Conservation (phyloP, 2,888 invertebrate species). For the Callinectes sapidus region DNA sequence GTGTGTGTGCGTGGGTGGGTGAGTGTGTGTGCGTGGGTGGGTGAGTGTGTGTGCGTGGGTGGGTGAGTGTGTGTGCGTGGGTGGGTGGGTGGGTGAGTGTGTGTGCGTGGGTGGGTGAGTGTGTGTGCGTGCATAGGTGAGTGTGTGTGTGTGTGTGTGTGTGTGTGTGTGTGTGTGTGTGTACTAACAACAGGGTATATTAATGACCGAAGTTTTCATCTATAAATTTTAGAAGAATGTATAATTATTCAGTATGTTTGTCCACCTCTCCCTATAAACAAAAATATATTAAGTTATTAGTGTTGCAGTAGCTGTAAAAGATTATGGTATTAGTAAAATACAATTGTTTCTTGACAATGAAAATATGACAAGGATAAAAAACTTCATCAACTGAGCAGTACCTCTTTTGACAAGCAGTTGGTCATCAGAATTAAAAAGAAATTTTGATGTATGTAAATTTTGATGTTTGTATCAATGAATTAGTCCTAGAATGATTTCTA, state of each 20-base stretch:
- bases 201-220: not conserved
- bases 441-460: too few species aligned
- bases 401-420: not conserved
- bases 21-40: not conserved
- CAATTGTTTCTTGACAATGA: not conserved
- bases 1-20: not conserved
- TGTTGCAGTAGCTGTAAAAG: not conserved
- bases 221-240: not conserved
- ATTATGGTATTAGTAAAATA: not conserved
- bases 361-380: not conserved
- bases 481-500: not conserved
- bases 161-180: not conserved
- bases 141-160: not conserved
- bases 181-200: not conserved
- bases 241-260: not conserved
- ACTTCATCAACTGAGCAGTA: not conserved
- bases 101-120: not conserved
- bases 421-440: not conserved
- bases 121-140: not conserved
- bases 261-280: not conserved
- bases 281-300: not conserved
- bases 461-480: not conserved
- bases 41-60: not conserved
- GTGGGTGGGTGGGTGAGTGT: not conserved
- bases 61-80: not conserved